Base-by-base conservation (phyloP, 2,888 invertebrate genomes). In the Brachypterus glaber region DNA sequence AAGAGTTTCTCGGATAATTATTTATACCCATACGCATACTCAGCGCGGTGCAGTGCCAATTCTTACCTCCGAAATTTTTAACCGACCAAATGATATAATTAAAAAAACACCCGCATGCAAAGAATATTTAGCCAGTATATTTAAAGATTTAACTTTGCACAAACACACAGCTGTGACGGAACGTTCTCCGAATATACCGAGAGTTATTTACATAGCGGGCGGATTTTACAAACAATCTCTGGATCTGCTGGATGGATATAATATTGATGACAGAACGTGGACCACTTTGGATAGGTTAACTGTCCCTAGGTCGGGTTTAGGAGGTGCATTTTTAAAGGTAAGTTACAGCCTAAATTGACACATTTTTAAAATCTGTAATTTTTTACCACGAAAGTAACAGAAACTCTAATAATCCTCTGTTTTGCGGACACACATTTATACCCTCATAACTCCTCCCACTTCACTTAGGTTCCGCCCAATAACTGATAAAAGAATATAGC, bases 181-280 rank as follows among this genome's bases (percentile, higher is more conserved):
- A 57, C 69, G 92, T 41, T 81, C 82, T 32, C 92, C 92, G 12
- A 87, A 87, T 62, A 85, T 89, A 17, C 89, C 90, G 0, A 75
- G 89, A 38, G 82, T 92, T 46, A 88, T 93, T 47, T 92, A 90
- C 66, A 81, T 91, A 27, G 90, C 88, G 8, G 93, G 93, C 9
- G 93, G 93, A 0, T 93, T 91, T 66, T 77, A 80, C 49, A 71
- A 83, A 41, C 84, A 90, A 59, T 91, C 91, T 0, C 69, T 93
- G 42, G 89, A 88, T 60, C 76, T 84, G 44, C 70, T 93, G 54
- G 92, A 93, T 62, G 88, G 88, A 1, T 92, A 82, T 62, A 90
- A 90, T 63, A 78, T 87, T 9, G 85, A 87, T 53, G 87, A 89
- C 52, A 80, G 79, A 60, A 77, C 79, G 29, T 93, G 93, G 93